Percentiles rank a stretch among this genome's conserved stretches.
These are phyloP conservation scores for Amphilophus citrinellus DNA, from an alignment of 2,113 vertebrate genomes.

Conservation along the genomic window DNA sequence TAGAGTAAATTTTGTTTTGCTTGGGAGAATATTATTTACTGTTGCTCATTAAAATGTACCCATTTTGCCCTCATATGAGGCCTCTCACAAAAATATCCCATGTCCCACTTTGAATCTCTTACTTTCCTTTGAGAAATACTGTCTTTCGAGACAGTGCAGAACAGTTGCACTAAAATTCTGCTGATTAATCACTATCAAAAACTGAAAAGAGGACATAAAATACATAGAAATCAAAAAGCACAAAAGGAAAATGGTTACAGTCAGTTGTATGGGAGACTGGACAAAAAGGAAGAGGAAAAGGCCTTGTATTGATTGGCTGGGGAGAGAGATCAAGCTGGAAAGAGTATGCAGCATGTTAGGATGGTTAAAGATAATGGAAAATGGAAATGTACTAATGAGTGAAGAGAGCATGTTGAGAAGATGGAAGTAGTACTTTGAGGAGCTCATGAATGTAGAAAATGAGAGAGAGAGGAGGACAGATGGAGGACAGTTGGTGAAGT, in stretches of 20 bases:
- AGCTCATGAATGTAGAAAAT: no score
- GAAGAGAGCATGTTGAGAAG: no score
- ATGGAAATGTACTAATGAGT: no score
- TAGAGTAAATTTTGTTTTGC: conserved; percentile 1
- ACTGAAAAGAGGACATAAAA: neutral
- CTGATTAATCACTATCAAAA: neutral
- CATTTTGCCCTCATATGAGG: conserved; percentile 1
- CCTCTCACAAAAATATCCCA: conserved; percentile 31
- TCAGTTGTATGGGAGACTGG: no score
- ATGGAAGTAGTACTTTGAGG: no score
- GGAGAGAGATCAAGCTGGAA: neutral
- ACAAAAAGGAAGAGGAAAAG: neutral
- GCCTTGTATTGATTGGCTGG: neutral
- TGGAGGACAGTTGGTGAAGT: no score
- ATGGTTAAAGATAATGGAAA: neutral
- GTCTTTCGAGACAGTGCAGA: neutral
- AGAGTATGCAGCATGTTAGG: neutral
- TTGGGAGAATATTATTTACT: no score
- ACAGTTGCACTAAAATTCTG: neutral
- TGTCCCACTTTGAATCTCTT: conserved; percentile 16
- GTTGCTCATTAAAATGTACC: conserved; percentile 35
- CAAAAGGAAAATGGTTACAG: neutral
- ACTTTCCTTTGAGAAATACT: neutral
- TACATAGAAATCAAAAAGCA: no score
- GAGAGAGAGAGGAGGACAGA: no score